These are phyloP conservation scores for Leptonema lineaticorne DNA, from an alignment of 1,140 invertebrate genomes.

Conservation along the genomic window DNA sequence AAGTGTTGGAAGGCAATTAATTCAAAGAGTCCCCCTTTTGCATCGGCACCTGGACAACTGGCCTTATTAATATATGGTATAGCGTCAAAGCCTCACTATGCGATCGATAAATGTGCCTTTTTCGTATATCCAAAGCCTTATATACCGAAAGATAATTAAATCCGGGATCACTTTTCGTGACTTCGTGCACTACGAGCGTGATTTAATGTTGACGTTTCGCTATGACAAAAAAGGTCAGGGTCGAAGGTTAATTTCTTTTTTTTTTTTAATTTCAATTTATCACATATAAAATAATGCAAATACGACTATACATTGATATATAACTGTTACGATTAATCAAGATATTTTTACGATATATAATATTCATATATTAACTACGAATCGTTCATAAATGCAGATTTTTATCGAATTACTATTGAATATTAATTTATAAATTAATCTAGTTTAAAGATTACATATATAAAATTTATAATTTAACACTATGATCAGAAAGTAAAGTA, in stretches of 20 bases:
- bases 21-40: conserved; percentile 1
- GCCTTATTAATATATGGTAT: not conserved
- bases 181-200: not conserved
- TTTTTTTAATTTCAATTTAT: too few relatives aligned
- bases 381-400: too few relatives aligned
- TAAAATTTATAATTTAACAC: too few relatives aligned
- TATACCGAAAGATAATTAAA: conserved; percentile 2
- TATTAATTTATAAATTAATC: too few relatives aligned
- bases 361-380: too few relatives aligned
- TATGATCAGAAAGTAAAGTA: too few relatives aligned
- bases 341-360: too few relatives aligned
- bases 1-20: conserved; percentile 11
- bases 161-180: not conserved
- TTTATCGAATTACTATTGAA: too few relatives aligned
- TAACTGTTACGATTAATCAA: too few relatives aligned
- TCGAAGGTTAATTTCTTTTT: not conserved
- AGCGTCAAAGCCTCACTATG: not conserved
- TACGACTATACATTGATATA: too few relatives aligned
- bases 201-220: not conserved
- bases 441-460: too few relatives aligned
- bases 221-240: not conserved
- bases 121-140: not conserved
- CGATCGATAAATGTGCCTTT: not conserved
- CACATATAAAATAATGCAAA: too few relatives aligned
- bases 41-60: not conserved